A percentile compares a stretch with the other conserved stretches of the same genome.
phyloP scores from a whole-genome alignment of 1,140 invertebrate genomes.

The Tribolium castaneum region DNA sequence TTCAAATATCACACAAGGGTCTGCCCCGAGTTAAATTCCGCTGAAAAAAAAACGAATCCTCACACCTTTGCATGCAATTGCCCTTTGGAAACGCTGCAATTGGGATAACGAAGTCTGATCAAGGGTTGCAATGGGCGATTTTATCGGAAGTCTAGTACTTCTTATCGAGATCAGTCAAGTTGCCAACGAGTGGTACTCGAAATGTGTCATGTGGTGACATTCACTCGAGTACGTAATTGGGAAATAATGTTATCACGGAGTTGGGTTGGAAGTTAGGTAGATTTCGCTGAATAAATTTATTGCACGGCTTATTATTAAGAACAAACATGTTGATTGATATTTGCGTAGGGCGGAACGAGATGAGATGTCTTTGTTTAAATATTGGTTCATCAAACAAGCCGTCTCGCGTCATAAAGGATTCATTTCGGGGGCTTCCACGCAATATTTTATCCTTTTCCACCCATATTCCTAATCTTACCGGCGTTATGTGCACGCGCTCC shows the following conservation, averaged over 20 bases:
- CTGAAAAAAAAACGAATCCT: background rate
- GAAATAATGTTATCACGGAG: constrained; percentile 36
- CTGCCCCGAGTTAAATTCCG: background rate
- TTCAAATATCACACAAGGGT: constrained; percentile 5
- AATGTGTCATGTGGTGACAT: constrained; percentile 45
- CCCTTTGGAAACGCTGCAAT: background rate
- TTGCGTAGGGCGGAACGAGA: constrained; percentile 32
- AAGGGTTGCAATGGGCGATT: constrained; percentile 22
- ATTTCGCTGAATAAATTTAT: constrained; percentile 24
- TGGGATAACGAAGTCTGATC: background rate
- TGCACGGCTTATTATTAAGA: constrained; percentile 39
- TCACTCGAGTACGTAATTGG: constrained; percentile 43
- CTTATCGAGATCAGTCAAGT: constrained; percentile 49
- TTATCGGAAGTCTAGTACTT: background rate
- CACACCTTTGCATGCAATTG: constrained; percentile 4
- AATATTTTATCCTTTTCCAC: constrained; percentile 3
- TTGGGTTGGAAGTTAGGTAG: background rate
- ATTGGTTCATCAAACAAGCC: constrained; percentile 39
- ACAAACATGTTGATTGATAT: constrained; percentile 41
- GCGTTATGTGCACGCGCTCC: background rate
- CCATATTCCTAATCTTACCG: background rate
- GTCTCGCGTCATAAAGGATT: constrained; percentile 38
- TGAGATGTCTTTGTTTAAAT: constrained; percentile 42
- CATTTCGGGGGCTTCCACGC: constrained; percentile 29
- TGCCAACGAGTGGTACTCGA: constrained; percentile 47